Evolutionary conservation across 37 sponge, comb jelly and placozoan species (phyloP).

Genomic region (Corticium candelabrum): DNA sequence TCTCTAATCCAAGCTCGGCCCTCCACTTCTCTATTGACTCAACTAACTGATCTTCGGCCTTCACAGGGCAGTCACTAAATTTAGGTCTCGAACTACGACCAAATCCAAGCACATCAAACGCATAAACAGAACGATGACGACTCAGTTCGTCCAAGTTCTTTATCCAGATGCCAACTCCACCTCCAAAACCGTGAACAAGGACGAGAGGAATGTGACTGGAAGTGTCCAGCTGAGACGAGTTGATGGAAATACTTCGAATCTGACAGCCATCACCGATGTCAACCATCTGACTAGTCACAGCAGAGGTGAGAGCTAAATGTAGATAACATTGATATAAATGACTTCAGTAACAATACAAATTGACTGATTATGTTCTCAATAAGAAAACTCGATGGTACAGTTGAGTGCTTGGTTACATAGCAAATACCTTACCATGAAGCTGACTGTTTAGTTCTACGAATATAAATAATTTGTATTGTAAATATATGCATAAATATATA

Average conservation of each 20-base stretch:
- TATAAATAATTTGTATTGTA: too few relatives aligned
- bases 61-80: background rate
- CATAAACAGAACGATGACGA: conserved; percentile 36
- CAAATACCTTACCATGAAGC: too few relatives aligned
- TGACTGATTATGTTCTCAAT: too few relatives aligned
- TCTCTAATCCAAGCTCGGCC: conserved; percentile 42
- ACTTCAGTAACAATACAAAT: too few relatives aligned
- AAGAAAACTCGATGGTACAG: too few relatives aligned
- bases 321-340: too few relatives aligned
- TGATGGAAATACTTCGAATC: conserved; percentile 9
- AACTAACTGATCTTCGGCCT: conserved; percentile 46
- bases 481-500: too few relatives aligned
- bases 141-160: conserved; percentile 64
- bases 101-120: conserved; percentile 87
- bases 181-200: conserved; percentile 88
- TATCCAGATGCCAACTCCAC: conserved; percentile 62
- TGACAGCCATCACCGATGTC: conserved; percentile 8
- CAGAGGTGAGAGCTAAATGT: background rate
- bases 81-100: conserved; percentile 64
- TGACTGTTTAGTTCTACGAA: too few relatives aligned
- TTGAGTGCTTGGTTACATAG: too few relatives aligned
- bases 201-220: conserved; percentile 47
- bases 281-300: conserved; percentile 2
- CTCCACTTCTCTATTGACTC: conserved; percentile 77
- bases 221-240: background rate